Percentiles rank a stretch among this genome's conserved stretches.
These are phyloP conservation scores for Dunckerocampus dactyliophorus DNA, from an alignment of 2,113 vertebrate species.

Conservation along the genomic window DNA sequence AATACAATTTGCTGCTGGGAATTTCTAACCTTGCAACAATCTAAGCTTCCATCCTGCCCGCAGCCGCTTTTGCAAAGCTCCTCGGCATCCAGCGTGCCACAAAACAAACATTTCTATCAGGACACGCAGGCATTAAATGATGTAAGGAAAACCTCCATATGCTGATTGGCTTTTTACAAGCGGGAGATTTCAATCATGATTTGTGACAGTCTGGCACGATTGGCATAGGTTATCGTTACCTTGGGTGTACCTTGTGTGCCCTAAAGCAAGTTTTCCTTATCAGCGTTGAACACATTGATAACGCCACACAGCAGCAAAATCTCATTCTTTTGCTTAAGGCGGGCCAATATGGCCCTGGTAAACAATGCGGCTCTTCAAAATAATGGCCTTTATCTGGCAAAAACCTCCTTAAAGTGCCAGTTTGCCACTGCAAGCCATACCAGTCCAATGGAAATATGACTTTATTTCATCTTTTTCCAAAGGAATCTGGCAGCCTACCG, in stretches of 20 bases:
- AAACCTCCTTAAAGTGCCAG: neutral
- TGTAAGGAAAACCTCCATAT: constrained; percentile 22
- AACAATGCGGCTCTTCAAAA: constrained; percentile 55
- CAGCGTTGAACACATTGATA: constrained; percentile 67
- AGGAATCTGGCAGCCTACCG: too few species aligned
- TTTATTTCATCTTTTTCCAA: too few species aligned
- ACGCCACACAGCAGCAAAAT: constrained; percentile 50
- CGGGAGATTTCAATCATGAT: constrained; percentile 76
- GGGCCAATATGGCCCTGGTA: constrained; percentile 39
- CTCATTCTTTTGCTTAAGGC: constrained; percentile 44
- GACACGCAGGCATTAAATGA: constrained; percentile 18
- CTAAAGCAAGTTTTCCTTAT: constrained; percentile 69
- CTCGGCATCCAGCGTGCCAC: neutral
- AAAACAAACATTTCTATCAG: constrained; percentile 31
- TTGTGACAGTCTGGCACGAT: constrained; percentile 70
- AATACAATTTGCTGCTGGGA: neutral
- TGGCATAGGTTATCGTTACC: constrained; percentile 75
- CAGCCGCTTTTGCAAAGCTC: constrained; percentile 6
- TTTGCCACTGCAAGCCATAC: too few species aligned
- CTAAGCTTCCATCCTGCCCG: neutral
- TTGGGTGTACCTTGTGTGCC: constrained; percentile 62
- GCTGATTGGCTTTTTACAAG: constrained; percentile 63
- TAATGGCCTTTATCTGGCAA: constrained; percentile 42
- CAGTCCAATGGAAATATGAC: too few species aligned
- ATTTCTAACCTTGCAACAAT: neutral